Percentiles rank a stretch among this genome's conserved stretches.
Conservation (phyloP, 2,113 vertebrate genomes). For the Sebastes schlegelii region DNA sequence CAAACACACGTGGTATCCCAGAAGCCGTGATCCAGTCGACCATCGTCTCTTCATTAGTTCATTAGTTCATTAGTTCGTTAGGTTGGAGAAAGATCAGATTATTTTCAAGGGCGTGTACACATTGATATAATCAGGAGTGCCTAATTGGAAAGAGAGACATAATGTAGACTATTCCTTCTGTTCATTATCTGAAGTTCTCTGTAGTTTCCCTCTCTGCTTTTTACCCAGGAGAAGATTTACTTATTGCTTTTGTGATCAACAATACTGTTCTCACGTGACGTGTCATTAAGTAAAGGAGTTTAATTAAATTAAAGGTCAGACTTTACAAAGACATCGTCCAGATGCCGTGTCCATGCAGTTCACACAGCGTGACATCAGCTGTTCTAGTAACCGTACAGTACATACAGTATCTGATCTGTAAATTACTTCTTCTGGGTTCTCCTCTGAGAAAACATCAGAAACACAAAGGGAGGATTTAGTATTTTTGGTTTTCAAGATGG, state of each 20-base stretch:
- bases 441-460: neutral
- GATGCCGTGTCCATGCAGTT: neutral
- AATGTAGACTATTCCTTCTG: slow-evolving; percentile 45
- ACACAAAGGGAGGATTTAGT: neutral
- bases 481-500: neutral
- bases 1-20: slow-evolving; percentile 11
- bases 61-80: slow-evolving; percentile 27
- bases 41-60: slow-evolving; percentile 36
- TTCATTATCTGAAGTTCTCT: slow-evolving; percentile 48
- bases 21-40: slow-evolving; percentile 34
- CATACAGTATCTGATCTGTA: neutral
- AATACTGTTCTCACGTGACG: slow-evolving; percentile 8
- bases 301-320: slow-evolving; percentile 49
- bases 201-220: slow-evolving; percentile 23
- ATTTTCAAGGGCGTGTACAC: slow-evolving; percentile 63
- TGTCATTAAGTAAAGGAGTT: slow-evolving; percentile 28
- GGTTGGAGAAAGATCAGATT: slow-evolving; percentile 48
- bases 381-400: neutral
- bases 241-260: slow-evolving; percentile 31
- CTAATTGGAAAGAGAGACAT: slow-evolving; percentile 57
- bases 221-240: slow-evolving; percentile 23
- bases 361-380: slow-evolving; percentile 1
- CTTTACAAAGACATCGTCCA: slow-evolving; percentile 5
- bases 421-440: neutral
- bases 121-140: slow-evolving; percentile 58